Base-by-base conservation (phyloP, 2,797 vertebrate genomes). In the Dromococcyx pavoninus region DNA sequence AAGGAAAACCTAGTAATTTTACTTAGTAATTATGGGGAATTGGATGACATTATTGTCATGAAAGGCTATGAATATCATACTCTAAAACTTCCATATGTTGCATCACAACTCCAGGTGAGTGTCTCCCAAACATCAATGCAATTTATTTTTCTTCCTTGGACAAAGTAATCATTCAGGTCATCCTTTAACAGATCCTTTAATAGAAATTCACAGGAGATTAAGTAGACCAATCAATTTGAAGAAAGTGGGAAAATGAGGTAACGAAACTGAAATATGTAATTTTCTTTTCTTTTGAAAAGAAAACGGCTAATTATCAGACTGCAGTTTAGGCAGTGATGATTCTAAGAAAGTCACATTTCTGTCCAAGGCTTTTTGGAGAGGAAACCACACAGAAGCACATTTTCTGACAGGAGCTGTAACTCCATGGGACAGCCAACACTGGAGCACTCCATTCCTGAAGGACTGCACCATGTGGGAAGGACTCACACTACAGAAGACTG, bases 401-500 rank as follows among this genome's bases (percentile, higher is more conserved):
- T 37, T 73, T 73, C 24, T 60, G 53, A 48, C 37, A 58, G 19
- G n/a, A 54, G 16, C 23, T 50, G 27, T 53, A 33, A 81, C 11
- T 10, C 32, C 1, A 1, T 60, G 17, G 9, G 50, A 22, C 76
- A 82, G 8, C 14, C 35, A 43, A 39, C 21, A 27, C 21, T 48
- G 35, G 27, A 66, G 6, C 7, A 56, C 17, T 44, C 28, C 8
- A 7, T 35, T 35, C 25, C 43, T 69, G n/a, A 57, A 57, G 25
- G 10, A 57, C 12, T 57, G 56, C 6, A 62, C 10, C 44, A 32
- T 24, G 25, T 13, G 19, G 24, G 27, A 82, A 60, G 32, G 12
- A 64, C 4, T n/a, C n/a, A 14, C 13, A 9, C 2, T 30, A 7
- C 3, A 62, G 32, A 72, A 33, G 13, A 6, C 44, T 2, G 0